These are phyloP conservation scores for Aporrectodea caliginosa DNA, from an alignment of 1,140 invertebrate genomes.

Conservation along the genomic window DNA sequence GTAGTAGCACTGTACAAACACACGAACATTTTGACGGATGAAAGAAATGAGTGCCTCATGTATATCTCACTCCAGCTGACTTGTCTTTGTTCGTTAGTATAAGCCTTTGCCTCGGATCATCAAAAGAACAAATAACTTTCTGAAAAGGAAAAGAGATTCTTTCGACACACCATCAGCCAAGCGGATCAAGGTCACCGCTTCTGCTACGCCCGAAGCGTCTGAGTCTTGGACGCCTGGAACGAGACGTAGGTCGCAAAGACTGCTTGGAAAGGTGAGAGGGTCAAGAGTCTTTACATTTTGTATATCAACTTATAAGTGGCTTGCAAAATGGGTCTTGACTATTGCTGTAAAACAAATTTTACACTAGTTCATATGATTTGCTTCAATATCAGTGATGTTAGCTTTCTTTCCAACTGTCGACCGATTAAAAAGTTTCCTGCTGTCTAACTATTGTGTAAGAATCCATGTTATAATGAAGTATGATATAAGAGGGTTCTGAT, in stretches of 20 bases:
- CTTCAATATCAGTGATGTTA: background rate
- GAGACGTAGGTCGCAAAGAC: background rate
- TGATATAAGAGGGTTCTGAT: no score
- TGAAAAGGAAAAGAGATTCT: background rate
- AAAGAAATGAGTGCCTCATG: no score
- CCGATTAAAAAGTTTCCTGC: background rate
- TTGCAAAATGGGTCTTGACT: background rate
- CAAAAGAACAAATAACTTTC: background rate
- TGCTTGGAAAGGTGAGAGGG: background rate
- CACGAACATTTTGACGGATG: no score
- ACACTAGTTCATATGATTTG: no score
- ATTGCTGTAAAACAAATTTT: no score
- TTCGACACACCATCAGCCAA: background rate
- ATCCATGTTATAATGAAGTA: no score
- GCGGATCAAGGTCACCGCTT: background rate
- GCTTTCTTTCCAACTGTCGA: background rate
- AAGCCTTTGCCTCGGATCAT: background rate
- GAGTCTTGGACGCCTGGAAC: background rate
- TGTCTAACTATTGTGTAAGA: background rate
- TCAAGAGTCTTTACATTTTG: background rate
- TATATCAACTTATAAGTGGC: background rate
- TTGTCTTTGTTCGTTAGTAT: background rate
- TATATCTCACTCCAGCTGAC: background rate
- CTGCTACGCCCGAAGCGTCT: background rate
- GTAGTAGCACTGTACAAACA: no score